phyloP scores from a whole-genome alignment of 1,140 invertebrate genomes.

The Cryptotermes secundus region DNA sequence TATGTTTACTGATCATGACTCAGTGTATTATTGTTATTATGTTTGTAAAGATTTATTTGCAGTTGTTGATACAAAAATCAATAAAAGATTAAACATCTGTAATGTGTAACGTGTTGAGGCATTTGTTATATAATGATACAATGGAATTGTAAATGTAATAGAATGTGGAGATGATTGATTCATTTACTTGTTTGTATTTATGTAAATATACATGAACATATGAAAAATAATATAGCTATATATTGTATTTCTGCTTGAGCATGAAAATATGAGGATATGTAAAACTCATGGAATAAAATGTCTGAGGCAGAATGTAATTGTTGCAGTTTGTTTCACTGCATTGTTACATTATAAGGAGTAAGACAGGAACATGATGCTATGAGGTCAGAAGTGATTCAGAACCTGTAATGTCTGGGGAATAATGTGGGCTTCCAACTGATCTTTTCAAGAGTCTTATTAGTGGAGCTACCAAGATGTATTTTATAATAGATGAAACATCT shows the following conservation, averaged over 20 bases:
- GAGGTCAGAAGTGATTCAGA: too few species aligned
- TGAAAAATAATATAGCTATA: slow-evolving; percentile 9
- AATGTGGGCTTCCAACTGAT: too few species aligned
- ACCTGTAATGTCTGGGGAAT: too few species aligned
- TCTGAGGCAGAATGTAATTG: neutral
- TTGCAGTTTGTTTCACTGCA: neutral
- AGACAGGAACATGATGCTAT: too few species aligned
- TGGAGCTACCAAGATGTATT: too few species aligned
- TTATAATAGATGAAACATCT: too few species aligned
- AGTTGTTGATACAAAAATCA: neutral
- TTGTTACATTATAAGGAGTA: too few species aligned
- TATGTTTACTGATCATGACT: slow-evolving; percentile 13
- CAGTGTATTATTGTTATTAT: slow-evolving; percentile 5
- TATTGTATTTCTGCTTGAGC: slow-evolving; percentile 4
- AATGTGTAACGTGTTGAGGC: neutral
- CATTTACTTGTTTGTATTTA: slow-evolving; percentile 9
- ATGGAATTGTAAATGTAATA: slow-evolving; percentile 7
- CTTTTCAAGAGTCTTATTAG: too few species aligned
- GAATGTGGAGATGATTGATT: neutral
- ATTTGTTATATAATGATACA: slow-evolving; percentile 19
- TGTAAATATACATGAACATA: slow-evolving; percentile 18
- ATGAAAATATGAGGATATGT: neutral
- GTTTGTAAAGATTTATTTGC: slow-evolving; percentile 18
- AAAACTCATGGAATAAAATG: slow-evolving; percentile 14
- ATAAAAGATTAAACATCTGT: slow-evolving; percentile 6